Base-by-base conservation (phyloP, 2,888 invertebrate genomes). In the Torymus aiolomorphi region DNA sequence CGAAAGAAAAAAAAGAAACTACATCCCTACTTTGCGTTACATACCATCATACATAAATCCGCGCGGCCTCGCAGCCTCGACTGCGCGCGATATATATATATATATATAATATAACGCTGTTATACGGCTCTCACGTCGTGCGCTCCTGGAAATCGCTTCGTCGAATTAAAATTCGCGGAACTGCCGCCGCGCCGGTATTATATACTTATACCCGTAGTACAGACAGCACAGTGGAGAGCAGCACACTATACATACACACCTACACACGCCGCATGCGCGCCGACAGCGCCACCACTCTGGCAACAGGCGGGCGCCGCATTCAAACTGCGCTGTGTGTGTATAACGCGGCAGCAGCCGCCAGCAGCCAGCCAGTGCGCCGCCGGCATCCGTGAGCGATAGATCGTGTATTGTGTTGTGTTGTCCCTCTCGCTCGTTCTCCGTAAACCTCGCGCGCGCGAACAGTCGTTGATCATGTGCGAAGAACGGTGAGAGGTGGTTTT, bases 311-410 rank as follows among this genome's bases (percentile, higher is more conserved):
- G 54, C 42, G 11, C 65, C 59, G 31, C 49, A 62, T 75, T 74
- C 56, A 62, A 65, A 52, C 14, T 49, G 49, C 31, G 24, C 12
- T 56, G 14, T 49, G 49, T n/a, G 1, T 4, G 20, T 20, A 20
- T 20, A 20, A 20, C 20, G 20, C 20, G 20, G 20, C 20, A 20
- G 20, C 20, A 20, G 20, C 20, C 20, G 20, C 20, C 20, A 20
- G 20, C 20, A 20, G 20, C 20, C 73, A 79, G 84, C 81, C 86
- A 88, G 88, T 88, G 76, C 81, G 85, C 85, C 84, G 86, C 83
- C 85, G 86, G 85, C 85, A 76, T 78, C 81, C 84, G 80, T 18
- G 82, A 75, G 80, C 75, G 69, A 20, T 20, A 20, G 20, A 20
- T 18, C 49, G 51, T 20, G 56, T 0, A 54, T 13, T 52, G 24